Percentiles rank a stretch among this genome's conserved stretches.
Evolutionary conservation across 2,797 vertebrate species (phyloP).

Genomic region (Pseudocheirus occidentalis): DNA sequence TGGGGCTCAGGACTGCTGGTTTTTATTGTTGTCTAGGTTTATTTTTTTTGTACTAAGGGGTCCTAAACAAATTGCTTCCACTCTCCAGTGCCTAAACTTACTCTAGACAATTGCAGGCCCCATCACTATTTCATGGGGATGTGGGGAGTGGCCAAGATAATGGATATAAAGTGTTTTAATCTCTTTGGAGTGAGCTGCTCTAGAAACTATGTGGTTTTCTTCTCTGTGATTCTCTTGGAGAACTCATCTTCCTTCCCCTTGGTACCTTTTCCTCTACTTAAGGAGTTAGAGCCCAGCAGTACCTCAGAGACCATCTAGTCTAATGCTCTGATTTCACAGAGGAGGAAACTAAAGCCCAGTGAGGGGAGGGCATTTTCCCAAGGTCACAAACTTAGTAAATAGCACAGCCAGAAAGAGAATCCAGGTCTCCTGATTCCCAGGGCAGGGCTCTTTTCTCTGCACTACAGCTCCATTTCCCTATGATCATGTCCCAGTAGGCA

Average conservation of each 20-base stretch:
- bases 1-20: conserved; percentile 18
- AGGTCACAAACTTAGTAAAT: neutral
- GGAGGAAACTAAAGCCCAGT: neutral
- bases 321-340: neutral
- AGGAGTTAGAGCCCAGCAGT: neutral
- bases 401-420: neutral
- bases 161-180: conserved; percentile 24
- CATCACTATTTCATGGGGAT: conserved; percentile 42
- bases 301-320: neutral
- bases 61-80: conserved; percentile 18
- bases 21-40: conserved; percentile 8
- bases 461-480: neutral
- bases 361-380: neutral
- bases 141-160: conserved; percentile 33
- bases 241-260: neutral
- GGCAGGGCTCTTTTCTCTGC: neutral
- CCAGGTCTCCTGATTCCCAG: neutral
- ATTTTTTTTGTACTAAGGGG: conserved; percentile 9
- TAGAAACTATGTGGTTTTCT: conserved; percentile 1
- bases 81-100: neutral
- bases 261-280: neutral
- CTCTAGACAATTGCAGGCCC: neutral
- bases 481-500: neutral
- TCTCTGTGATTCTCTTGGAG: neutral
- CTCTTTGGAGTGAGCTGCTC: conserved; percentile 52